Evolutionary conservation across 2,113 vertebrate species (phyloP), one percentile per base, ranked within the genome.

Genomic region (Loxodonta africana): DNA sequence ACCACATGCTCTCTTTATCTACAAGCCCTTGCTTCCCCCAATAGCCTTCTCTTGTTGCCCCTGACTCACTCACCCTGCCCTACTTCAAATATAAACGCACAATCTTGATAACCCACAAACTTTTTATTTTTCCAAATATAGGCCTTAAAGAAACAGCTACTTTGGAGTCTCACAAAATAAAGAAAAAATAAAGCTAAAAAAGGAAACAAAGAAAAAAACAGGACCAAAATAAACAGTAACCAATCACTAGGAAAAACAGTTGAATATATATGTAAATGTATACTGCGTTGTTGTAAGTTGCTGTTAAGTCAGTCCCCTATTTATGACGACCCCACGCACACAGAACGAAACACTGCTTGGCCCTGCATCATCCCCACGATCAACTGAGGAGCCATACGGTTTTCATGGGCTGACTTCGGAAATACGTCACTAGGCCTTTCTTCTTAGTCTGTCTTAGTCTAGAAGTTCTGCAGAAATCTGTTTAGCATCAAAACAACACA

Each of bases 191-290:
- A 80, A 80, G 17, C 8, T 74, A 17, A 48, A 48, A 41, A 78
- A 48, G 30, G 67, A 17, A 71, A 21, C 0, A 15, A 80, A 93
- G 85, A 46, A 63, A 71, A 41, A 81, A 76, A 78, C 28, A 77
- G 18, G 48, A 81, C 88, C 33, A 87, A 92, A 93, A 86, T 91
- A 87, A 96, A 83, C 7, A 46, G 74, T 8, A 88, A 65, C 65
- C 6, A 30, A 44, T 71, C 33, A 78, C 1, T 90, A 95, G 71
- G n/a, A 60, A 90, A 94, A 37, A 67, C 3, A 85, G 21, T 65
- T 83, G 0, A 3, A 74, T n/a, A 82, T 2, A 77, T 60, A 14
- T 3, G 10, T 46, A 28, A 65, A 18, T 65, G 6, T 65, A 4
- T 62, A 62, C 5, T 65, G 28, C 28, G 26, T 62, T 62, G 60